Percentiles rank a stretch among this genome's conserved stretches.
phyloP scores from a whole-genome alignment of 2,113 vertebrate genomes.

The Sterna hirundo region DNA sequence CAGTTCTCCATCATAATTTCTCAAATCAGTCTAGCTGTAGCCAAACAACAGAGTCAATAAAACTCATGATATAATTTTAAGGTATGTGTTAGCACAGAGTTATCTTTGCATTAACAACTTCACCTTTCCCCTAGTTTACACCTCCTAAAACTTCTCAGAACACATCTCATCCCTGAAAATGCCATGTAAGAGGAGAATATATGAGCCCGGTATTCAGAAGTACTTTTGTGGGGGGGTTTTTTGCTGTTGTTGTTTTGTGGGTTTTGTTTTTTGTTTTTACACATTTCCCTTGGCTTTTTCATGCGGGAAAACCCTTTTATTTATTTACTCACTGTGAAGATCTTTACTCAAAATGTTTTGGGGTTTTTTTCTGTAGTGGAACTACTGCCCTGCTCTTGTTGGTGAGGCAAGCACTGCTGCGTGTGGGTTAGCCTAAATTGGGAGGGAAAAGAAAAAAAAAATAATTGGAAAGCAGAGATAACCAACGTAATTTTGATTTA shows the following conservation, averaged over 20 bases:
- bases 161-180: not conserved
- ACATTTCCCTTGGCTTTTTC: not conserved
- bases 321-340: not conserved
- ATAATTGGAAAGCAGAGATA: not conserved
- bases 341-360: not conserved
- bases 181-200: not conserved
- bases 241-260: not conserved
- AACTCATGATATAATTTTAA: not conserved
- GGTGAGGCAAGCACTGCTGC: not conserved
- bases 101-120: not conserved
- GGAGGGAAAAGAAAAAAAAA: not conserved
- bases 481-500: not conserved
- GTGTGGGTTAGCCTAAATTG: not conserved
- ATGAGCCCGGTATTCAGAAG: not conserved
- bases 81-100: not conserved
- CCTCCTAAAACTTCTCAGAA: not conserved
- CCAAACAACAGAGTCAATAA: not conserved
- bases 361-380: not conserved
- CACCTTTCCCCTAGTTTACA: not conserved
- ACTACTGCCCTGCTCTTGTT: not conserved
- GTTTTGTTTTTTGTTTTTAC: not conserved
- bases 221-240: not conserved
- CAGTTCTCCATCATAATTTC: not conserved
- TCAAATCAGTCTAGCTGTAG: not conserved
- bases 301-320: not conserved